Evolutionary conservation across 2,113 vertebrate species (phyloP).

Genomic region (Larimichthys polyactis): DNA sequence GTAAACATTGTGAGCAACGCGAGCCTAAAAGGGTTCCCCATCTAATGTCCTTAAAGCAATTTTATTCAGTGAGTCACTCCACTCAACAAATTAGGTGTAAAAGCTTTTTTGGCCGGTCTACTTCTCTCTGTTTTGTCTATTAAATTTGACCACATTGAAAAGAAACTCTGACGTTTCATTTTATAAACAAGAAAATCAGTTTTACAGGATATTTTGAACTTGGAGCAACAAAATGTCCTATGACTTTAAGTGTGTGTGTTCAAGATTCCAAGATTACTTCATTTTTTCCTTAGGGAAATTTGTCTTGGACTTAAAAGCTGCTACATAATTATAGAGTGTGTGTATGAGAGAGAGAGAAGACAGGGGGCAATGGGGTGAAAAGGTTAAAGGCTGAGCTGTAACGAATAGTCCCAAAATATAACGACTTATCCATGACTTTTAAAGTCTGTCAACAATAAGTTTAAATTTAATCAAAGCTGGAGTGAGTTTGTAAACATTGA

Average conservation of each 20-base stretch:
- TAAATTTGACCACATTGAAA: neutral
- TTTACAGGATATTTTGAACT: constrained; percentile 12
- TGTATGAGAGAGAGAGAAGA: neutral
- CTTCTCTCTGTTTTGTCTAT: neutral
- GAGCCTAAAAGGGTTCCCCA: neutral
- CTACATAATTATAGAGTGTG: too few species aligned
- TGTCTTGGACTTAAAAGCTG: too few species aligned
- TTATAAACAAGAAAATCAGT: constrained; percentile 3
- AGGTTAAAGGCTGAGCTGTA: neutral
- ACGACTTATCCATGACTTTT: neutral
- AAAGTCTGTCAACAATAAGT: neutral
- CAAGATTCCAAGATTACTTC: too few species aligned
- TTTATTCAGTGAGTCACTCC: neutral
- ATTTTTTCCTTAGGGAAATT: too few species aligned
- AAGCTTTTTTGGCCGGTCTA: neutral
- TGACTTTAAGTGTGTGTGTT: neutral
- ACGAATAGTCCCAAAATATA: neutral
- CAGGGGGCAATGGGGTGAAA: neutral
- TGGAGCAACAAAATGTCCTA: neutral
- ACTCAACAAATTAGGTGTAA: neutral
- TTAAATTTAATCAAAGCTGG: neutral
- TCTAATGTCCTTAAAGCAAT: neutral
- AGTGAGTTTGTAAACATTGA: neutral
- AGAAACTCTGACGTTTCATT: neutral
- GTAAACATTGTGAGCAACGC: too few species aligned